Evolutionary conservation across 2,888 invertebrate genomes (phyloP), one percentile per base, ranked within the genome.

Genomic region (Orthosia gracilis): DNA sequence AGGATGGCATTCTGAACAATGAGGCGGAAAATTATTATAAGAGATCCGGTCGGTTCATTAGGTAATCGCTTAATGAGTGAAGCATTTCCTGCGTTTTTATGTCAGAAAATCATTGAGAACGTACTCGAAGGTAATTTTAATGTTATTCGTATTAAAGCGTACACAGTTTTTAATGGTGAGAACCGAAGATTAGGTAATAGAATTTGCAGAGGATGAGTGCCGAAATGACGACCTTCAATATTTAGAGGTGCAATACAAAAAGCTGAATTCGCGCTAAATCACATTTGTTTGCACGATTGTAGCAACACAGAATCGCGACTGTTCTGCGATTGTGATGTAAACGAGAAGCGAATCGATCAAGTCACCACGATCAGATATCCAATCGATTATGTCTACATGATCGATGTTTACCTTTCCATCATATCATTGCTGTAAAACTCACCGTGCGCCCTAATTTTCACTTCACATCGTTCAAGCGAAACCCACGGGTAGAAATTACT

Each of bases 11-110:
- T 69, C 57, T 72, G 79, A 88, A 91, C 87, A 90, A 89, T 90
- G 83, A 82, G 76, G 81, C 89, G 88, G 89, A 89, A 91, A 89
- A 89, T 89, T 84, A 85, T 90, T 88, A 89, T 83, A 82, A 80
- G 85, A 89, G 85, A 89, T 91, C 92, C 91, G 90, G 89, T 82
- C 85, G 85, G 77, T 82, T 69, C 68, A 85, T 85, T 83, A 83
- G 77, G 81, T 85, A 87, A 86, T 70, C 59, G 66, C 59, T 55
- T 82, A 76, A 81, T 84, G 67, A 63, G 71, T 83, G 64, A 72
- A 50, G 47, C 58, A 76, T 78, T 80, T 82, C 69, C 69, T 77
- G 79, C 31, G 70, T 64, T 74, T 77, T 63, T 73, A 70, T 70
- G 72, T 58, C 68, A 82, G 55, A 69, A 73, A 55, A 74, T 69